A percentile compares a stretch with the other conserved stretches of the same genome.
These are phyloP conservation scores for Aethina tumida DNA, from an alignment of 1,140 invertebrate species.

Conservation along the genomic window DNA sequence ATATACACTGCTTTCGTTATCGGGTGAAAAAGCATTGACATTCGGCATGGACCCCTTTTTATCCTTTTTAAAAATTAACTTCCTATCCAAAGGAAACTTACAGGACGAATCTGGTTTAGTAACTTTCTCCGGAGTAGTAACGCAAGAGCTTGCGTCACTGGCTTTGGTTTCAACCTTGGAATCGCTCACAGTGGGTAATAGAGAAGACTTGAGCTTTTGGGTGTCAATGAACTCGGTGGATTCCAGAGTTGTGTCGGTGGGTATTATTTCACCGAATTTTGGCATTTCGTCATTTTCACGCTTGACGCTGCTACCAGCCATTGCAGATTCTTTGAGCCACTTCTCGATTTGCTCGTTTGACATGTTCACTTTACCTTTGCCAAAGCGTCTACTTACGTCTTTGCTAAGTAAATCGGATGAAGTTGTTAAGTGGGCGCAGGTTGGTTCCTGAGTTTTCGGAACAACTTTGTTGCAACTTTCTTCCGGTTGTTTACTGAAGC, in stretches of 20 bases:
- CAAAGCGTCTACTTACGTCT: slow-evolving; percentile 32
- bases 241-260: slow-evolving; percentile 17
- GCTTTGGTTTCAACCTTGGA: background rate
- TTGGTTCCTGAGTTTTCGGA: slow-evolving; percentile 12
- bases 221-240: slow-evolving; percentile 10
- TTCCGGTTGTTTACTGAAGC: slow-evolving; percentile 30
- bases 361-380: slow-evolving; percentile 60
- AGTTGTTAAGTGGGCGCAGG: slow-evolving; percentile 11
- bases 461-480: slow-evolving; percentile 12
- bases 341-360: slow-evolving; percentile 62
- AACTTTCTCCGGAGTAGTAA: slow-evolving; percentile 3
- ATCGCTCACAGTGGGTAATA: slow-evolving; percentile 3
- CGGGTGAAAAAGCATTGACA: slow-evolving; percentile 53
- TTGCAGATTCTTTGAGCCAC: slow-evolving; percentile 50
- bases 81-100: slow-evolving; percentile 34
- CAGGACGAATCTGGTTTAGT: background rate
- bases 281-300: slow-evolving; percentile 31
- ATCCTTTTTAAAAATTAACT: slow-evolving; percentile 44
- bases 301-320: slow-evolving; percentile 28
- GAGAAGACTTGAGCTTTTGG: slow-evolving; percentile 12
- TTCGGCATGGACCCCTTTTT: slow-evolving; percentile 38
- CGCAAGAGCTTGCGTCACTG: background rate
- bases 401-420: slow-evolving; percentile 28
- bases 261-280: slow-evolving; percentile 30
- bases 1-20: slow-evolving; percentile 61